Conservation (phyloP, 2,113 vertebrate species). For the Osmerus eperlanus region DNA sequence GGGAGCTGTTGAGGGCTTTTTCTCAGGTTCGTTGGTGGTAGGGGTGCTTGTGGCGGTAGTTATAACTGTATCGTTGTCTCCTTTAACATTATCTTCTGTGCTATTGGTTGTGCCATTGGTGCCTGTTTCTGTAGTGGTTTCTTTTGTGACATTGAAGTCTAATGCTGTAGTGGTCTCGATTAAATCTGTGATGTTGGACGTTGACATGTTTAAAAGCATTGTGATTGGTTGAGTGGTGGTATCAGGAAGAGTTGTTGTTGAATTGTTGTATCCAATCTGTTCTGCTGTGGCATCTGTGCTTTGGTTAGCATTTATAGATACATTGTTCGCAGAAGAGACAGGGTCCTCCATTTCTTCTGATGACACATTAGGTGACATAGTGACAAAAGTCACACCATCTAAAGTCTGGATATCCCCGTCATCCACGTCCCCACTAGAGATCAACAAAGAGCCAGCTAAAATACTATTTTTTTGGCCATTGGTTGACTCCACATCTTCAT, state of each 20-base stretch:
- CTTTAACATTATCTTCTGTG: not conserved
- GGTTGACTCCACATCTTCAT: not conserved
- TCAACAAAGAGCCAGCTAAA: slow-evolving; percentile 7
- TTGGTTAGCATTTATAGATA: too few species aligned
- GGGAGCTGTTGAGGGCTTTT: not conserved
- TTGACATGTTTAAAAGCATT: slow-evolving; percentile 11
- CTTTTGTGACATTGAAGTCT: not conserved
- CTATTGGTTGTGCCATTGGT: not conserved
- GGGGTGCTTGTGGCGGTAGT: not conserved
- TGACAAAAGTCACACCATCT: not conserved
- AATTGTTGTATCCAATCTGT: not conserved
- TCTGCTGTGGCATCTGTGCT: not conserved
- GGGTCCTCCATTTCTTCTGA: too few species aligned
- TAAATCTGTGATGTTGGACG: slow-evolving; percentile 16
- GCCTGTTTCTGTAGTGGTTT: not conserved
- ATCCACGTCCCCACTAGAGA: not conserved
- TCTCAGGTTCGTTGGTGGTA: not conserved
- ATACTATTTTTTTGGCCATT: slow-evolving; percentile 1
- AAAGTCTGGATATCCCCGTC: not conserved
- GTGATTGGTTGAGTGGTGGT: not conserved
- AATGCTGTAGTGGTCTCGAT: slow-evolving; percentile 16
- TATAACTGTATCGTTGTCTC: not conserved
- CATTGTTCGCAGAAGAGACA: too few species aligned
- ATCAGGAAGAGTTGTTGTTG: not conserved
- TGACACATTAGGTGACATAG: not conserved